These are phyloP conservation scores for Gerris lacustris DNA, from an alignment of 2,888 invertebrate genomes.

Conservation along the genomic window DNA sequence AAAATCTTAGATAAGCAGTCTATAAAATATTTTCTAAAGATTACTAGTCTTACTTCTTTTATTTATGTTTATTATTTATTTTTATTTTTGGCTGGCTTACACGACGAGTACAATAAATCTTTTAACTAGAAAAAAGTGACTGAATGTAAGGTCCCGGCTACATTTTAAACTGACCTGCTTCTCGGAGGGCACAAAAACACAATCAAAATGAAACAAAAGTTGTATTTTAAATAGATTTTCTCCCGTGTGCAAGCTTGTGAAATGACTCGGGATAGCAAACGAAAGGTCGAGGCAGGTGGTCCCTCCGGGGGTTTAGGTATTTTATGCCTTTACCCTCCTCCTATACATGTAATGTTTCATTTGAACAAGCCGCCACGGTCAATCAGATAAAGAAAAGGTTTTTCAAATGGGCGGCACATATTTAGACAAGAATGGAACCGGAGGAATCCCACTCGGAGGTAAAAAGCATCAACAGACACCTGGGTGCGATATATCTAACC, in stretches of 20 bases:
- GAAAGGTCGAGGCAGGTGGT: neutral
- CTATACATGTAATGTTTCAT: constrained; percentile 3
- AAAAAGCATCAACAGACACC: neutral
- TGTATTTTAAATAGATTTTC: neutral
- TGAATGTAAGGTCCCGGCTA: too few species aligned
- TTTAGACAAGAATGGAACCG: constrained; percentile 1
- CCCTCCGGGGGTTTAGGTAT: constrained; percentile 1
- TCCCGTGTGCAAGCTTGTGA: neutral
- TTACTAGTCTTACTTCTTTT: too few species aligned
- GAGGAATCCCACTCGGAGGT: neutral
- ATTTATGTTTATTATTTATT: too few species aligned
- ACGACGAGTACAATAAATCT: too few species aligned
- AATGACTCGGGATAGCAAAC: neutral
- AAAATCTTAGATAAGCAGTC: too few species aligned
- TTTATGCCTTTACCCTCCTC: neutral
- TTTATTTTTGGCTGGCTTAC: too few species aligned
- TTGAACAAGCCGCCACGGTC: constrained; percentile 2
- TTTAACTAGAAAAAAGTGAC: too few species aligned
- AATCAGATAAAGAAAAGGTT: constrained; percentile 3
- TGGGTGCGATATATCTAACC: neutral
- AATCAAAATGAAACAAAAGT: too few species aligned
- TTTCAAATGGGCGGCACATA: constrained; percentile 1
- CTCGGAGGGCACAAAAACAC: too few species aligned
- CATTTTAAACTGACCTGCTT: too few species aligned
- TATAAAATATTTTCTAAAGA: too few species aligned